A percentile compares a stretch with the other conserved stretches of the same genome.
Evolutionary conservation across 2,888 invertebrate species (phyloP).

Genomic region (Callyntrura guangdongensis): DNA sequence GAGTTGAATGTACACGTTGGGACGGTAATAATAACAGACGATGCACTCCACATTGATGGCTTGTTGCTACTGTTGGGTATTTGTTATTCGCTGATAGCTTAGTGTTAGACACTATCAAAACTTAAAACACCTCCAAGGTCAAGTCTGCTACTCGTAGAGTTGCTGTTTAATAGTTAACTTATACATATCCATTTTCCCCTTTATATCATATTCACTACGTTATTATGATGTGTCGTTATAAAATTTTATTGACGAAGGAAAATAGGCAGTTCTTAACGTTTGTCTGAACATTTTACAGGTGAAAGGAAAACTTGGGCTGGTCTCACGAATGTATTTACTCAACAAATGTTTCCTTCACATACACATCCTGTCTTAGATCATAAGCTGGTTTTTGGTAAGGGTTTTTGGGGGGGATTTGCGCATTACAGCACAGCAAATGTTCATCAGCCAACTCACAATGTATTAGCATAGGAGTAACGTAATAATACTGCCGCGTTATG

Average conservation of each 20-base stretch:
- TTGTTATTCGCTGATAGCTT: neutral
- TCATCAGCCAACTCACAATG: neutral
- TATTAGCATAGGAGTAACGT: neutral
- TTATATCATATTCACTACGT: neutral
- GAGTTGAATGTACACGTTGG: neutral
- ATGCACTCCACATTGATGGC: neutral
- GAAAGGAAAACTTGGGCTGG: too few species aligned
- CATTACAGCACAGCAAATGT: neutral
- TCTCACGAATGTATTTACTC: too few species aligned
- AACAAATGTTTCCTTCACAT: too few species aligned
- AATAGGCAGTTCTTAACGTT: neutral
- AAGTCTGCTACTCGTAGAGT: neutral
- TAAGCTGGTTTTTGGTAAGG: too few species aligned
- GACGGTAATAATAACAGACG: neutral
- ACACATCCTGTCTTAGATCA: too few species aligned
- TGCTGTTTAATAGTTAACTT: slow-evolving; percentile 23
- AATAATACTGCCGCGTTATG: neutral
- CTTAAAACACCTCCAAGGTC: slow-evolving; percentile 50
- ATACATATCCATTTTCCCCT: neutral
- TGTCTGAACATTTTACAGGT: neutral
- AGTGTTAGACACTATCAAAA: neutral
- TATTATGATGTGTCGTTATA: neutral
- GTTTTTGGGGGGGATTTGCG: too few species aligned
- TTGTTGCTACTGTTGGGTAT: neutral
- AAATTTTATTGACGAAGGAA: neutral